Conservation (phyloP, 2,797 vertebrate genomes). For the Sphenodon punctatus region DNA sequence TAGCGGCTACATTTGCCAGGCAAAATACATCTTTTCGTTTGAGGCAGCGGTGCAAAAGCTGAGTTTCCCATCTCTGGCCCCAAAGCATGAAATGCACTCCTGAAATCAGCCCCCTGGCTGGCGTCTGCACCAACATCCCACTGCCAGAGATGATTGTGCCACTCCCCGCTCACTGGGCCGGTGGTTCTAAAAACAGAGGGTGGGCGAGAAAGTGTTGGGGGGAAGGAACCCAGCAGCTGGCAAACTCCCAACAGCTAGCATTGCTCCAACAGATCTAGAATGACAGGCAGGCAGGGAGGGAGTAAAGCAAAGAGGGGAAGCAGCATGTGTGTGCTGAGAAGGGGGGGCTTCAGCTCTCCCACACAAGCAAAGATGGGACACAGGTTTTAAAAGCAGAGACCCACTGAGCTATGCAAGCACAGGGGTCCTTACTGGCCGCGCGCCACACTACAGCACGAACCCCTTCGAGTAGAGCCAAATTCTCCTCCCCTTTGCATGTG, state of each 20-base stretch:
- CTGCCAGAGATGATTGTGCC: fast-evolving
- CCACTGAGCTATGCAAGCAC: too few relatives aligned
- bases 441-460: neutral
- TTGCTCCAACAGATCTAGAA: fast-evolving
- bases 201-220: too few relatives aligned
- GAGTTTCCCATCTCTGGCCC: neutral
- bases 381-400: too few relatives aligned
- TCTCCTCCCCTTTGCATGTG: fast-evolving
- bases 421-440: fast-evolving
- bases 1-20: neutral
- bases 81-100: neutral
- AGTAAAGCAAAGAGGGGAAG: too few relatives aligned
- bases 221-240: too few relatives aligned
- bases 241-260: too few relatives aligned
- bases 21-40: neutral
- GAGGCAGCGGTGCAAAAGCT: neutral
- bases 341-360: too few relatives aligned
- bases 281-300: fast-evolving
- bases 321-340: too few relatives aligned
- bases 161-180: too few relatives aligned
- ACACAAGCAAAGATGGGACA: too few relatives aligned
- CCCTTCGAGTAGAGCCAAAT: neutral
- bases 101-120: fast-evolving
- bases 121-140: too few relatives aligned
- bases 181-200: too few relatives aligned